A percentile compares a stretch with the other conserved stretches of the same genome.
phyloP scores from a whole-genome alignment of 2,113 vertebrate genomes.

The Cyrtonyx montezumae region DNA sequence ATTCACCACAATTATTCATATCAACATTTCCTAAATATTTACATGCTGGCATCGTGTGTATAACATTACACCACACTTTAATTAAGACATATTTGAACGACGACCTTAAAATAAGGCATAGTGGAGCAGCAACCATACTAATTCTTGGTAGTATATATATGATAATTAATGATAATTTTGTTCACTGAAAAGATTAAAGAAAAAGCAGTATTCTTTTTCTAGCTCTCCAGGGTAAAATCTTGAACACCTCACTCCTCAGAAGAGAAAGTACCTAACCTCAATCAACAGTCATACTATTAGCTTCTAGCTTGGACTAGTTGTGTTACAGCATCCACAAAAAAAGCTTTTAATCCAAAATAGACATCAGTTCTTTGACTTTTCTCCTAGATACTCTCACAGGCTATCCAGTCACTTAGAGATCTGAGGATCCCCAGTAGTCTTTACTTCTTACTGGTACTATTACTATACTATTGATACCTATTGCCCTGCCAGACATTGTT shows the following conservation, averaged over 20 bases:
- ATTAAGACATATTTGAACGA: not conserved
- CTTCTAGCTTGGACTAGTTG: not conserved
- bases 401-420: not conserved
- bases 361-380: slow-evolving; percentile 19
- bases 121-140: not conserved
- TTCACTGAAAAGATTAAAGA: not conserved
- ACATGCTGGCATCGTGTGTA: not conserved
- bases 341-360: not conserved
- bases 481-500: not conserved
- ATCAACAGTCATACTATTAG: not conserved
- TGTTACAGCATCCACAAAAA: not conserved
- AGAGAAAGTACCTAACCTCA: not conserved
- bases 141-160: not conserved
- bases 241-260: not conserved
- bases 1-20: not conserved
- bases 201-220: not conserved
- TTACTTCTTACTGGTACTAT: not conserved
- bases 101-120: not conserved
- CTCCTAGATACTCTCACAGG: slow-evolving; percentile 63
- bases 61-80: not conserved
- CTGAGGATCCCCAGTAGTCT: not conserved
- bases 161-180: not conserved
- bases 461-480: not conserved
- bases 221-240: not conserved
- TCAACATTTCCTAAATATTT: not conserved